Conservation (phyloP, 2,888 invertebrate genomes). For the Phytoseiulus persimilis region DNA sequence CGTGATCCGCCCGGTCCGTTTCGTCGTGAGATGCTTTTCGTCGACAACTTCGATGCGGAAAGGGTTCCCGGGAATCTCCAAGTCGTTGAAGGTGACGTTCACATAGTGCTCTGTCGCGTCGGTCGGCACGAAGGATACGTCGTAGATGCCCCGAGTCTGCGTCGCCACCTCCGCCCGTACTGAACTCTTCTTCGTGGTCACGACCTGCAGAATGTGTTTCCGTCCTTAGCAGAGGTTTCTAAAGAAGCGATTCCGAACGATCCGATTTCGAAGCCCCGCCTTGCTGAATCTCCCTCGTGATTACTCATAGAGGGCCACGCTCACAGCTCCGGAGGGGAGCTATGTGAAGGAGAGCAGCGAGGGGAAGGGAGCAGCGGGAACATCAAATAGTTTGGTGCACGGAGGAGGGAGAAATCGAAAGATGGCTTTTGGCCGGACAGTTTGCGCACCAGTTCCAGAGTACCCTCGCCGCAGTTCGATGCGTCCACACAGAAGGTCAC, state of each 20-base stretch:
- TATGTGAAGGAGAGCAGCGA: no score
- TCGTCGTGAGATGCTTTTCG: conserved; percentile 21
- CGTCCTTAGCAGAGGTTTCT: no score
- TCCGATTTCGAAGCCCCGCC: no score
- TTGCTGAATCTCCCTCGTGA: no score
- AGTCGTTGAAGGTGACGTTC: conserved; percentile 87
- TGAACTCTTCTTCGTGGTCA: conserved; percentile 77
- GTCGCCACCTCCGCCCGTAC: conserved; percentile 82
- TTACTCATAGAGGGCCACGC: no score
- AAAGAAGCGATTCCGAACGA: no score
- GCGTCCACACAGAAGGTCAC: conserved; percentile 65
- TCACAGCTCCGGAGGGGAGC: no score
- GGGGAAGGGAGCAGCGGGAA: no score
- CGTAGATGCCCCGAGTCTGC: conserved; percentile 75
- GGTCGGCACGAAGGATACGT: conserved; percentile 59
- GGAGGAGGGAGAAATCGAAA: no score
- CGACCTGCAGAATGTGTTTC: conserved; percentile 53
- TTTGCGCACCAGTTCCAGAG: conserved; percentile 62
- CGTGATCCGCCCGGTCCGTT: neutral
- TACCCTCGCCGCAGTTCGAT: conserved; percentile 86
- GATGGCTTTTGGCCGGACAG: neutral
- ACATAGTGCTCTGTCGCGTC: conserved; percentile 79
- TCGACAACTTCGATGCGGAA: conserved; percentile 34
- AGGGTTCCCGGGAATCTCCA: conserved; percentile 62
- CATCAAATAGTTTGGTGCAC: no score